Conservation (phyloP, 2,888 invertebrate species). For the Temnothorax ravouxi region DNA sequence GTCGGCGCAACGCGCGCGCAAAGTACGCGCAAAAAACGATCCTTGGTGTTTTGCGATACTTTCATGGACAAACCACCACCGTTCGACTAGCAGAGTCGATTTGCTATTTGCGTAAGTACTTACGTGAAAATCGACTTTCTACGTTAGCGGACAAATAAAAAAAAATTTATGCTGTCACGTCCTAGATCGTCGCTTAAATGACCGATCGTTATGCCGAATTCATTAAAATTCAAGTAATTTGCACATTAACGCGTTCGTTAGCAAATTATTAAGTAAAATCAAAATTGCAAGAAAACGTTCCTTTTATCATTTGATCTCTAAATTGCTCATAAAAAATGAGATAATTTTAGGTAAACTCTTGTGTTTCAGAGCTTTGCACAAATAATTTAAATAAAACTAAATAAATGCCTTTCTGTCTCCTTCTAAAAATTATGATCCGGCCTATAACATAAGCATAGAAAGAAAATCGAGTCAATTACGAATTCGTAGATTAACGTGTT, state of each 20-base stretch:
- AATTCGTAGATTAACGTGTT: not conserved
- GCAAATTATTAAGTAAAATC: not conserved
- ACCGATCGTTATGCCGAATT: conserved; percentile 9
- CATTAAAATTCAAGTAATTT: conserved; percentile 10
- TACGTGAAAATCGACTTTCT: conserved; percentile 47
- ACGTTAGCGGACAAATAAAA: conserved; percentile 10
- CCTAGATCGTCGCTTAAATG: conserved; percentile 36
- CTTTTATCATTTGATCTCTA: not conserved
- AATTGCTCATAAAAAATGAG: too few relatives aligned
- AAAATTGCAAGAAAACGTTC: not conserved
- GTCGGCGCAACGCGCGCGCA: conserved; percentile 23
- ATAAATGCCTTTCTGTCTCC: not conserved
- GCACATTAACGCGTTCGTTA: not conserved
- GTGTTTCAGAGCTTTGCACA: too few relatives aligned
- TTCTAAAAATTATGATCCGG: not conserved
- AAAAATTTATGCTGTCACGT: conserved; percentile 26
- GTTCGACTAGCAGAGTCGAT: conserved; percentile 22
- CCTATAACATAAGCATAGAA: not conserved
- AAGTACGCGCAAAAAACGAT: conserved; percentile 18
- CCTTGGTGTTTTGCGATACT: conserved; percentile 44
- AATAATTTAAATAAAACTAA: not conserved
- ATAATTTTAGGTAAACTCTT: not conserved
- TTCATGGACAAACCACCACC: conserved; percentile 22
- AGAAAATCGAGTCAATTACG: conserved; percentile 39
- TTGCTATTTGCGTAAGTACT: conserved; percentile 33